These are phyloP conservation scores for Caenorhabditis latens DNA, from an alignment of 1,140 invertebrate genomes.

Conservation along the genomic window DNA sequence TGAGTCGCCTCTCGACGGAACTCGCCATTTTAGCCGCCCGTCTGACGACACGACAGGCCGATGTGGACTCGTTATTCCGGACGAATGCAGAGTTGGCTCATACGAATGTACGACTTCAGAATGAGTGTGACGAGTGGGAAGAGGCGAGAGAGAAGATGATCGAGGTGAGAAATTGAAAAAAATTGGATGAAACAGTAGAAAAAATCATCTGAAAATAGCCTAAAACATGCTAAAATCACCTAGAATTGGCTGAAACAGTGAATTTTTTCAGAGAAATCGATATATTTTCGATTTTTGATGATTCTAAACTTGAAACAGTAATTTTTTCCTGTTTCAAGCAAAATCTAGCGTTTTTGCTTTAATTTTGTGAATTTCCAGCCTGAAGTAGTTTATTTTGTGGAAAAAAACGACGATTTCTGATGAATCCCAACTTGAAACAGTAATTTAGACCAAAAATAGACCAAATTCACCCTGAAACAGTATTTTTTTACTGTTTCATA, in stretches of 20 bases:
- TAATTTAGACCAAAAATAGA: too few relatives aligned
- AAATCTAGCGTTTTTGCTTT: too few relatives aligned
- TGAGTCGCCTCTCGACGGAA: constrained; percentile 60
- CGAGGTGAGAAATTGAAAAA: too few relatives aligned
- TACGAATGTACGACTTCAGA: constrained; percentile 71
- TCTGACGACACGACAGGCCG: constrained; percentile 66
- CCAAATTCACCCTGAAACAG: too few relatives aligned
- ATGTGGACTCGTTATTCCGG: constrained; percentile 73
- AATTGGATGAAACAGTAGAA: neutral
- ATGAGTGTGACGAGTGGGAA: constrained; percentile 64
- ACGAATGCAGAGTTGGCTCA: constrained; percentile 72
- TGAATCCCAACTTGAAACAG: too few relatives aligned
- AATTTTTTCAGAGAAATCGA: too few relatives aligned
- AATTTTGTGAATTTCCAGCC: too few relatives aligned
- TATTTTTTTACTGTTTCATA: too few relatives aligned
- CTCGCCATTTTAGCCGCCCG: constrained; percentile 76
- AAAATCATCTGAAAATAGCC: neutral
- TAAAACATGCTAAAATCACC: too few relatives aligned
- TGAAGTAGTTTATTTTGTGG: too few relatives aligned
- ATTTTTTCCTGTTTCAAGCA: too few relatives aligned
- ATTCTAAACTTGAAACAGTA: neutral
- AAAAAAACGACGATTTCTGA: too few relatives aligned
- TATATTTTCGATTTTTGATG: neutral
- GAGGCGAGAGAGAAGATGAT: constrained; percentile 25
- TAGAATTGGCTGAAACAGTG: neutral